Conservation (phyloP, 2,797 vertebrate species). For the Tragelaphus oryx region DNA sequence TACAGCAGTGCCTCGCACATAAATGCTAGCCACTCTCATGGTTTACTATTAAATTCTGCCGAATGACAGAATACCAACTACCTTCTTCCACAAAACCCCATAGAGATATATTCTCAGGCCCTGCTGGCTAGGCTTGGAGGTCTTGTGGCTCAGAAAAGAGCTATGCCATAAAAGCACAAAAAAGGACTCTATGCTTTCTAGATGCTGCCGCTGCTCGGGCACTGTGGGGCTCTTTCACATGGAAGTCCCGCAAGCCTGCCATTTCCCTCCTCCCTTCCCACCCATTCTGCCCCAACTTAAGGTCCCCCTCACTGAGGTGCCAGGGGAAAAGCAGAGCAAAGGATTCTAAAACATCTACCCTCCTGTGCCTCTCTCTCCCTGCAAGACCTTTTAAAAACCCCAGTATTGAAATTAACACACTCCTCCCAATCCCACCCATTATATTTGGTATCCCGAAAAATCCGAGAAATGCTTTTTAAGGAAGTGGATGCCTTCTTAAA, state of each 20-base stretch:
- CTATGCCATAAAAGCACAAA: not conserved
- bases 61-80: not conserved
- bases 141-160: not conserved
- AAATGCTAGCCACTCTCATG: not conserved
- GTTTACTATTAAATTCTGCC: fast-evolving
- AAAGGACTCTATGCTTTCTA: not conserved
- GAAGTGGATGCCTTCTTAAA: not conserved
- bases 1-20: fast-evolving
- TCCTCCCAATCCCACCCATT: not conserved
- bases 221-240: not conserved
- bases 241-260: not conserved
- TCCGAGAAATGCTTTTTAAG: not conserved
- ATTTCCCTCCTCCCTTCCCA: no score
- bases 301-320: not conserved
- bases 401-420: not conserved
- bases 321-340: not conserved
- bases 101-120: not conserved
- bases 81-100: not conserved
- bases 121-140: not conserved
- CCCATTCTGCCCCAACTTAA: not conserved
- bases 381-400: not conserved
- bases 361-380: fast-evolving
- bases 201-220: not conserved
- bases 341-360: not conserved
- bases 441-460: not conserved